Evolutionary conservation across 37 sponge, comb jelly and placozoan species (phyloP).

Genomic region (Ianthella basta): DNA sequence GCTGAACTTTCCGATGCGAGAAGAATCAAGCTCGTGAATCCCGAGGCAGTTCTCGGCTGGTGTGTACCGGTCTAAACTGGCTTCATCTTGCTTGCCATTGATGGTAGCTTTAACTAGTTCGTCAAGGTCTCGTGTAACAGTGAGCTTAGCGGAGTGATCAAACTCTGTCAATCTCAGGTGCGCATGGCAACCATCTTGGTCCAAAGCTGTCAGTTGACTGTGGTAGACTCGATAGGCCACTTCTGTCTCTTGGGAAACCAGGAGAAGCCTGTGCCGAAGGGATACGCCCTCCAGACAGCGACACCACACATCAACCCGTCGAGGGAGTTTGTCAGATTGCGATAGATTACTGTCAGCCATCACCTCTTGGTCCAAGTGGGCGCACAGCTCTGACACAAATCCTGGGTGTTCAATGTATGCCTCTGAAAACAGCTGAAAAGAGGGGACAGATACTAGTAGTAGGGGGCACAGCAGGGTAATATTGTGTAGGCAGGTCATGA

Average conservation of each 20-base stretch:
- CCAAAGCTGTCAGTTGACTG: slow-evolving; percentile 39
- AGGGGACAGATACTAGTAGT: not conserved
- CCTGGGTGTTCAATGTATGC: slow-evolving; percentile 52
- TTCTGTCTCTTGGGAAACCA: slow-evolving; percentile 44
- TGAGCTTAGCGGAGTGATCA: slow-evolving; percentile 38
- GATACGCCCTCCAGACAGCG: slow-evolving; percentile 50
- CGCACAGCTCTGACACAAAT: slow-evolving; percentile 38
- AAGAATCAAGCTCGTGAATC: slow-evolving; percentile 59
- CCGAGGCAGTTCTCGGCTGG: slow-evolving; percentile 31
- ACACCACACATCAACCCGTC: slow-evolving; percentile 32
- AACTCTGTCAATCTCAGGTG: slow-evolving; percentile 59
- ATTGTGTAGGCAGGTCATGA: no score
- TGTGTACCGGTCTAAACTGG: slow-evolving; percentile 55
- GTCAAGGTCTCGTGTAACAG: slow-evolving; percentile 42
- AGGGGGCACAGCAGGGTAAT: not conserved
- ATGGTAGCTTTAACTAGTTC: slow-evolving; percentile 28
- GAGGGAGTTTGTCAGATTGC: not conserved
- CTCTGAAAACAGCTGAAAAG: slow-evolving; percentile 50
- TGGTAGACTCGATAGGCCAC: slow-evolving; percentile 41
- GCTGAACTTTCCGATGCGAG: slow-evolving; percentile 50
- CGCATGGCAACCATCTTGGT: slow-evolving; percentile 61
- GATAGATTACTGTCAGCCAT: not conserved
- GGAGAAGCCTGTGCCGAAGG: slow-evolving; percentile 44
- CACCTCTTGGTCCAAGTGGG: slow-evolving; percentile 1
- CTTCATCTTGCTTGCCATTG: slow-evolving; percentile 18